phyloP scores from a whole-genome alignment of 1,140 invertebrate genomes.

The Pemphigus obesinymphae region DNA sequence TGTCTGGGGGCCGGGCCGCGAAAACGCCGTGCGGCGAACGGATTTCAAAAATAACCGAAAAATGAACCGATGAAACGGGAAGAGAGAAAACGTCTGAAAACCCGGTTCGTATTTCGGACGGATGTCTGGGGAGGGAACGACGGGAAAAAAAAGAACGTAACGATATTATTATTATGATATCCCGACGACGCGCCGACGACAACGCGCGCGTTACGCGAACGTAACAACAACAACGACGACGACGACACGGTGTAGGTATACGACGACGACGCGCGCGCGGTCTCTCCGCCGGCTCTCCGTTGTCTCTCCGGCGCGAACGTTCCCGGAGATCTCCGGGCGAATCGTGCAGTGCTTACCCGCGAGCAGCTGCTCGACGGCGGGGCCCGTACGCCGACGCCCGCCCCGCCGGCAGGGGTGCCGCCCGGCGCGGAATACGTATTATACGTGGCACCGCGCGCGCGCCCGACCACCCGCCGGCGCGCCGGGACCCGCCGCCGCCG shows the following conservation, averaged over 20 bases:
- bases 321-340: conserved; percentile 32
- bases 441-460: conserved; percentile 27
- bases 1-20: no score
- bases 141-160: no score
- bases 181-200: no score
- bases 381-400: conserved; percentile 1
- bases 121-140: neutral
- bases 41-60: no score
- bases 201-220: neutral
- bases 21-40: no score
- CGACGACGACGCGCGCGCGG: neutral
- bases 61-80: no score
- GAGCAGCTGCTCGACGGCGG: conserved; percentile 32
- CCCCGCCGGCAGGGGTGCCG: conserved; percentile 10
- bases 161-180: no score
- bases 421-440: conserved; percentile 17
- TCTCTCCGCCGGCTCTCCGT: conserved; percentile 5
- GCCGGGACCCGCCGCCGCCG: conserved; percentile 31
- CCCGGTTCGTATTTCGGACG: neutral
- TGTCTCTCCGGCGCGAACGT: conserved; percentile 30
- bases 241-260: no score
- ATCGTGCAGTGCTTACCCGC: conserved; percentile 31
- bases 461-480: neutral
- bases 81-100: neutral
- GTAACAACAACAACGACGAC: neutral